phyloP scores from a whole-genome alignment of 2,888 invertebrate species.

The Mongoloraphidia duomilia region DNA sequence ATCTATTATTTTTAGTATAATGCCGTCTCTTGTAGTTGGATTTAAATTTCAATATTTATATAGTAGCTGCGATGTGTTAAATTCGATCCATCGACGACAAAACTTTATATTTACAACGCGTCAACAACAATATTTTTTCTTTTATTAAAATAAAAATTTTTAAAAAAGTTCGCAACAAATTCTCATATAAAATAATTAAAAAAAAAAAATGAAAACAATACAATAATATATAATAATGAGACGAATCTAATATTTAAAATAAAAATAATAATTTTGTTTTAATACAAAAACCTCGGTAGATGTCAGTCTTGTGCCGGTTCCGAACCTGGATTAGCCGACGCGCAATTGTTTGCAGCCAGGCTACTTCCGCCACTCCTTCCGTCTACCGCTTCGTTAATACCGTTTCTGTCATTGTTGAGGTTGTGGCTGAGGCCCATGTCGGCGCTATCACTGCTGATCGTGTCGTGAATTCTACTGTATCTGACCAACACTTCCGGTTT shows the following conservation, averaged over 20 bases:
- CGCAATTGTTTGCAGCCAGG: constrained; percentile 25
- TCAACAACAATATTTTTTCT: constrained; percentile 2
- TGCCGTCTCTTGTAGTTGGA: not conserved
- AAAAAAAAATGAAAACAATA: constrained; percentile 3
- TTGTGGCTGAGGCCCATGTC: constrained; percentile 14
- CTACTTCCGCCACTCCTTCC: not conserved
- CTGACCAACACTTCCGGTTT: constrained; percentile 31
- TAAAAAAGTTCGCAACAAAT: too few relatives aligned
- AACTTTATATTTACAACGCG: constrained; percentile 1
- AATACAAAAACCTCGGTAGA: constrained; percentile 16
- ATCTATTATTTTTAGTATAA: not conserved
- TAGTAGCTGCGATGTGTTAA: not conserved
- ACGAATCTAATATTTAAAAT: too few relatives aligned
- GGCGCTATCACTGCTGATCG: not conserved
- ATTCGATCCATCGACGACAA: not conserved
- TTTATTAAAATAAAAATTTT: too few relatives aligned
- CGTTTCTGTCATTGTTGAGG: constrained; percentile 25
- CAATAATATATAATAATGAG: constrained; percentile 1
- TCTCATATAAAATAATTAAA: too few relatives aligned
- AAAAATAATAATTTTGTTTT: too few relatives aligned
- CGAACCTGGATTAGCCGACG: constrained; percentile 24
- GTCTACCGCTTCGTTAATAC: constrained; percentile 15
- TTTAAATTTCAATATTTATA: not conserved
- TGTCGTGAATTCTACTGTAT: constrained; percentile 19
- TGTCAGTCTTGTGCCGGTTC: constrained; percentile 32